Conservation (phyloP, 2,797 vertebrate genomes). For the Lindbergichthys nudifrons region DNA sequence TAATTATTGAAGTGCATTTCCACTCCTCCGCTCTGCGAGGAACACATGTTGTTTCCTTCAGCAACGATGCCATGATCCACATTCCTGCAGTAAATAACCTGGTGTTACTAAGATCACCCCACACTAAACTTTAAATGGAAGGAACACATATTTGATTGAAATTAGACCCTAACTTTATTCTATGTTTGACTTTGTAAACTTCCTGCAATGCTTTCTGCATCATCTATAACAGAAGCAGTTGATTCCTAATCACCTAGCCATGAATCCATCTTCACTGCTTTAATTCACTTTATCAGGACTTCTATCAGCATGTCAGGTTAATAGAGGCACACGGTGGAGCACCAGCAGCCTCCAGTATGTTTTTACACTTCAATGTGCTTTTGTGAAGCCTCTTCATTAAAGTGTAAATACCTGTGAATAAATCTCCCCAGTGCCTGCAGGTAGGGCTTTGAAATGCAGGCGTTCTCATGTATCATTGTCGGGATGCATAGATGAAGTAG, state of each 20-base stretch:
- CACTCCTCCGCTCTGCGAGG: constrained; percentile 1
- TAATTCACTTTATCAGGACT: constrained; percentile 6
- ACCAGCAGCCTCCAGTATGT: neutral
- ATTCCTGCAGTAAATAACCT: constrained; percentile 40
- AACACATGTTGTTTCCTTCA: neutral
- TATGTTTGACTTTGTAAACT: neutral
- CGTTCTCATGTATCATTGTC: neutral
- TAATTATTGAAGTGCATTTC: neutral
- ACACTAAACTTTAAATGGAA: too few species aligned
- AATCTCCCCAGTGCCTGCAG: constrained; percentile 25
- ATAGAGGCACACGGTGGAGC: constrained; percentile 20
- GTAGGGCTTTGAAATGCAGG: neutral
- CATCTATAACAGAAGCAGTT: neutral
- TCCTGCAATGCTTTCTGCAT: neutral
- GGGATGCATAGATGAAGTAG: neutral
- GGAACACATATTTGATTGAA: neutral
- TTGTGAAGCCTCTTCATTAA: constrained; percentile 20
- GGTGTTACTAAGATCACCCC: neutral
- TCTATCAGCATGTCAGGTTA: constrained; percentile 7
- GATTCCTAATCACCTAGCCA: neutral
- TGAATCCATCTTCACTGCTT: neutral
- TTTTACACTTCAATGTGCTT: constrained; percentile 51
- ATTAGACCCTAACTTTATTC: neutral
- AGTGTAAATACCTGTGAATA: constrained; percentile 18
- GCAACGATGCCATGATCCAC: constrained; percentile 33